Evolutionary conservation across 2,113 vertebrate genomes (phyloP).

Genomic region (Corythaeola cristata): DNA sequence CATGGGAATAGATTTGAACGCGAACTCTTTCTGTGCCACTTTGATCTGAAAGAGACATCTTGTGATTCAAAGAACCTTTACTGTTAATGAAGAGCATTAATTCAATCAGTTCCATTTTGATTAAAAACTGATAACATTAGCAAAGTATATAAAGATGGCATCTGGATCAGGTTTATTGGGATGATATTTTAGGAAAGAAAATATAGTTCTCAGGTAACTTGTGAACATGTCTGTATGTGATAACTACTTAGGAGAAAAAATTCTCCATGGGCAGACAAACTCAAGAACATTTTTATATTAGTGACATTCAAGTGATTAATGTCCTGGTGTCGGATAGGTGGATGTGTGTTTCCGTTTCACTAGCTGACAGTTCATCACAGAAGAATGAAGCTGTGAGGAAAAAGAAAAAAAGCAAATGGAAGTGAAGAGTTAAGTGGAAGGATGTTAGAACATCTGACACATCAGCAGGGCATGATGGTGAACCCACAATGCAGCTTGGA

Average conservation of each 20-base stretch:
- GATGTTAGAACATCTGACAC: not conserved
- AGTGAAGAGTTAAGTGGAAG: not conserved
- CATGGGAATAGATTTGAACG: slow-evolving; percentile 69
- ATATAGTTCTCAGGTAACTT: not conserved
- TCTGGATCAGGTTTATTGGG: slow-evolving; percentile 3
- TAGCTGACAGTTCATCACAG: not conserved
- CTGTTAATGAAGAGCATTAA: slow-evolving; percentile 21
- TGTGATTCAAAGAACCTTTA: slow-evolving; percentile 66
- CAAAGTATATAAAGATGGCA: not conserved
- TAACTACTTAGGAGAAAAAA: not conserved
- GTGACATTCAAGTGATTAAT: not conserved
- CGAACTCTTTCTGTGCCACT: slow-evolving; percentile 62
- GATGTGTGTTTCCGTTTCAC: no score
- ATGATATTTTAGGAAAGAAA: not conserved
- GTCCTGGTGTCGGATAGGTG: not conserved
- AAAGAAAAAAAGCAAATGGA: not conserved
- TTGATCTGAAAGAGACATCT: slow-evolving; percentile 57
- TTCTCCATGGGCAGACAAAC: not conserved
- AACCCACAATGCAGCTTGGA: not conserved
- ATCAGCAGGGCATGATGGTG: not conserved
- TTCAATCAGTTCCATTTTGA: slow-evolving; percentile 51
- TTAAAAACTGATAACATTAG: slow-evolving; percentile 39
- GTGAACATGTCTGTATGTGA: not conserved
- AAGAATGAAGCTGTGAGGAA: not conserved
- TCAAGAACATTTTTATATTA: accelerated